A percentile compares a stretch with the other conserved stretches of the same genome.
phyloP scores from a whole-genome alignment of 2,888 invertebrate genomes.

The Chymomyza procnemis region DNA sequence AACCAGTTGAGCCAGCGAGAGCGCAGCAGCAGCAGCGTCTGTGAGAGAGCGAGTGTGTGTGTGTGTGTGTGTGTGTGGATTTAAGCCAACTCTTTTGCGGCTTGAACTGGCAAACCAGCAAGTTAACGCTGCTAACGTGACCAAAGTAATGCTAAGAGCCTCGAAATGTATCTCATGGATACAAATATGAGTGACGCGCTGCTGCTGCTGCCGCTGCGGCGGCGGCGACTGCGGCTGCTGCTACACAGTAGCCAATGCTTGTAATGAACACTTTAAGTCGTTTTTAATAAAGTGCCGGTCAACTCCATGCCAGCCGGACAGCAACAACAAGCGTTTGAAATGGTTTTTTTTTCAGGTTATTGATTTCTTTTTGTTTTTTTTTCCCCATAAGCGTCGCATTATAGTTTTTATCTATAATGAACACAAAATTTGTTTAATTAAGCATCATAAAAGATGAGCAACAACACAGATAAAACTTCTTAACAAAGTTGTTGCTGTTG shows the following conservation, averaged over 20 bases:
- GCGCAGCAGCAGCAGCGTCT: neutral
- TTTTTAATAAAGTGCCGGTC: slow-evolving; percentile 74
- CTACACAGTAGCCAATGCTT: slow-evolving; percentile 69
- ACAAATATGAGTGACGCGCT: slow-evolving; percentile 51
- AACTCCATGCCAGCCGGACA: slow-evolving; percentile 46
- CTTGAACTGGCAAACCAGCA: slow-evolving; percentile 47
- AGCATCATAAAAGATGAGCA: slow-evolving; percentile 14
- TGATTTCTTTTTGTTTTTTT: neutral
- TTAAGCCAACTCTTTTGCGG: slow-evolving; percentile 65
- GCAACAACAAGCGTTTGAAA: neutral
- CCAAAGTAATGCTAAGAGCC: slow-evolving; percentile 53
- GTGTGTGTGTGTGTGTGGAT: slow-evolving; percentile 22
- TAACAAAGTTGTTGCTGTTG: slow-evolving; percentile 49
- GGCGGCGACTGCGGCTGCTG: slow-evolving; percentile 34
- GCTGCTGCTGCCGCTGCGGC: slow-evolving; percentile 34
- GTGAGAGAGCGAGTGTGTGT: slow-evolving; percentile 11
- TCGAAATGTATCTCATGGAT: slow-evolving; percentile 60
- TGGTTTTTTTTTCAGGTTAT: neutral
- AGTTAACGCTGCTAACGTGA: slow-evolving; percentile 66
- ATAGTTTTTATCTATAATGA: slow-evolving; percentile 17
- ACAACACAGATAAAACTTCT: slow-evolving; percentile 13
- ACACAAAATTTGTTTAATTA: slow-evolving; percentile 35
- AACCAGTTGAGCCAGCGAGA: slow-evolving; percentile 43
- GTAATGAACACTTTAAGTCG: slow-evolving; percentile 77
- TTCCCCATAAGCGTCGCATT: slow-evolving; percentile 9